Evolutionary conservation across 2,113 vertebrate species (phyloP).

Genomic region (Buteo buteo): DNA sequence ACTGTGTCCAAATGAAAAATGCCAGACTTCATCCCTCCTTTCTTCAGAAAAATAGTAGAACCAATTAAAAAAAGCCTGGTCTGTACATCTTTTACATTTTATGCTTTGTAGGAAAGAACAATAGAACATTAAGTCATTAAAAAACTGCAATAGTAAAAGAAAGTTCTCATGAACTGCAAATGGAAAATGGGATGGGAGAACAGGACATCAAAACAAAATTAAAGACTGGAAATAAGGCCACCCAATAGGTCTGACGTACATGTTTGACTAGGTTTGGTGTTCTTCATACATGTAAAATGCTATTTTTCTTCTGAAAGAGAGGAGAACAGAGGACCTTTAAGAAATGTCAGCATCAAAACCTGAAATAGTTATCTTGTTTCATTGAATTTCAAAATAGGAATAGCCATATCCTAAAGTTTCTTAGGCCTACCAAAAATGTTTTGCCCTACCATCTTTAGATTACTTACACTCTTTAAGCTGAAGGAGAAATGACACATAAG

Average conservation of each 20-base stretch:
- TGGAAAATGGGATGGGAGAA: neutral
- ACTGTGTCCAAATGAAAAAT: conserved; percentile 39
- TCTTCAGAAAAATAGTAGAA: conserved; percentile 24
- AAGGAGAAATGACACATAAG: neutral
- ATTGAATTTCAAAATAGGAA: neutral
- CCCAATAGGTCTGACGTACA: neutral
- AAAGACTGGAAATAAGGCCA: neutral
- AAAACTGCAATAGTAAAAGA: neutral
- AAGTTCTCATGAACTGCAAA: neutral
- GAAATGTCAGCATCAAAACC: neutral
- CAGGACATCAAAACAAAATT: neutral
- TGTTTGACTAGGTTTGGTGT: neutral
- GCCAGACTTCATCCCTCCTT: neutral
- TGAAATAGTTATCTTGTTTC: neutral
- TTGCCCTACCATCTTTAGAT: neutral
- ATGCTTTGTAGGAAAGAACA: conserved; percentile 2
- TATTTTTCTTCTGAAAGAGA: neutral
- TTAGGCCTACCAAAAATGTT: neutral
- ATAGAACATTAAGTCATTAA: conserved; percentile 6
- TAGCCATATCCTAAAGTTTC: neutral
- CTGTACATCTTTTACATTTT: conserved; percentile 33
- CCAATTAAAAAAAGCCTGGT: conserved; percentile 51
- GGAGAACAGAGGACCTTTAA: neutral
- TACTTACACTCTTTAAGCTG: neutral
- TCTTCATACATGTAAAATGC: neutral